These are phyloP conservation scores for Acromyrmex charruanus DNA, from an alignment of 1,140 invertebrate genomes.

Conservation along the genomic window DNA sequence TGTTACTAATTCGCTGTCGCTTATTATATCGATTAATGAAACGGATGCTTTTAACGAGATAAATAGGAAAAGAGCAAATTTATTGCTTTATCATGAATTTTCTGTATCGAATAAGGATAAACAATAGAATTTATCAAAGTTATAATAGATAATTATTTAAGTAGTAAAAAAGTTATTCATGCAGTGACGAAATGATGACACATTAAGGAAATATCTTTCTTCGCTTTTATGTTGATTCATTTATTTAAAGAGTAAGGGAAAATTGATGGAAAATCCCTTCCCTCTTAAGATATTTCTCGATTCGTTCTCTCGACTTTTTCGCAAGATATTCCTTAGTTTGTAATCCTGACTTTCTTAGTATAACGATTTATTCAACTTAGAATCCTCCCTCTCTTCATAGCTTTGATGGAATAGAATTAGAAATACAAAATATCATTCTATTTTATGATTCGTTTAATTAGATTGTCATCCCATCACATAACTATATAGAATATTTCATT, in stretches of 20 bases:
- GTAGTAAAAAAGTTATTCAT: not conserved
- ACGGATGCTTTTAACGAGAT: constrained; percentile 40
- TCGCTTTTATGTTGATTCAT: not conserved
- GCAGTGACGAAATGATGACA: not conserved
- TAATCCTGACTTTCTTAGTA: no score
- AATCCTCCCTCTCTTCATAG: no score
- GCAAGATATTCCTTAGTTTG: no score
- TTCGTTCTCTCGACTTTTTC: no score
- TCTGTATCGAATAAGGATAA: not conserved
- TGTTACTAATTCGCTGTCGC: constrained; percentile 50
- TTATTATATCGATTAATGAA: constrained; percentile 64
- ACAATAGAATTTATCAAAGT: not conserved
- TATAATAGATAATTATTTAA: constrained; percentile 11
- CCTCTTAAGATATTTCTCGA: no score
- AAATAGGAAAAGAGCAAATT: not conserved
- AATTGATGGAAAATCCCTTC: not conserved
- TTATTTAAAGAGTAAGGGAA: not conserved
- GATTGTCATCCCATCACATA: not conserved
- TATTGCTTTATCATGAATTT: constrained; percentile 4
- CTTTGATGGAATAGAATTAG: not conserved
- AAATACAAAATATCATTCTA: not conserved
- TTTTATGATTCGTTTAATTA: not conserved
- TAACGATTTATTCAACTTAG: no score
- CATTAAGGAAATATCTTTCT: not conserved
- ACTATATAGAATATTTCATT: not conserved